Percentiles rank a stretch among this genome's conserved stretches.
These are phyloP conservation scores for Sepiola atlantica DNA, from an alignment of 2,888 invertebrate species.

Conservation along the genomic window DNA sequence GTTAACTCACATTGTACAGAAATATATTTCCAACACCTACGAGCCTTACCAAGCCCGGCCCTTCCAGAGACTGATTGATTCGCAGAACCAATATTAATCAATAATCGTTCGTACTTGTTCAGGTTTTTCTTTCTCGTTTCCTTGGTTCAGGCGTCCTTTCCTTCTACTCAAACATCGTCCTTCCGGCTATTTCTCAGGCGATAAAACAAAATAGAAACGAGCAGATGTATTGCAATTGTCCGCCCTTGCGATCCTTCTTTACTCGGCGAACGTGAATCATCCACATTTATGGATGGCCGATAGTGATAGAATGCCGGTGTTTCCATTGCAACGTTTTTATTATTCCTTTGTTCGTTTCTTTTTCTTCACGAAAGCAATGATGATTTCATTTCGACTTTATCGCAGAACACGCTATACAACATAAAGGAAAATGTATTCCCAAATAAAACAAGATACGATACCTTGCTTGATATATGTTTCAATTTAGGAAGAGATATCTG, in stretches of 20 bases:
- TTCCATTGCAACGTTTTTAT: background rate
- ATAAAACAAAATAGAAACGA: slow-evolving; percentile 6
- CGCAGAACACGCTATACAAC: background rate
- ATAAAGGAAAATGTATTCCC: background rate
- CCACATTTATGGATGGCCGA: background rate
- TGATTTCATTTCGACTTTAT: background rate
- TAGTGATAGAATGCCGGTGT: background rate
- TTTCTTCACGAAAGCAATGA: background rate
- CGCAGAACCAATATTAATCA: background rate
- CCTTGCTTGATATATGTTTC: background rate
- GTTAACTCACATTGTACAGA: slow-evolving; percentile 32
- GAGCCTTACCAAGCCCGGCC: background rate
- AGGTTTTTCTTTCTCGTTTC: background rate
- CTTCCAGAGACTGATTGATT: background rate
- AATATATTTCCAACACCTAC: slow-evolving; percentile 32
- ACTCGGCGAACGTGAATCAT: background rate
- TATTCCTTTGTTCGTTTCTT: too few relatives aligned
- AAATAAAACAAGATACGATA: background rate
- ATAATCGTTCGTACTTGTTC: background rate
- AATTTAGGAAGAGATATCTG: too few relatives aligned
- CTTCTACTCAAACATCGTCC: background rate
- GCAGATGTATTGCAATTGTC: background rate
- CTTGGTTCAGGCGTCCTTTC: background rate
- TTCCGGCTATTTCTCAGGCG: background rate
- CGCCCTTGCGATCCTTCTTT: background rate